Conservation (phyloP, 2,113 vertebrate genomes). For the Plestiodon gilberti region DNA sequence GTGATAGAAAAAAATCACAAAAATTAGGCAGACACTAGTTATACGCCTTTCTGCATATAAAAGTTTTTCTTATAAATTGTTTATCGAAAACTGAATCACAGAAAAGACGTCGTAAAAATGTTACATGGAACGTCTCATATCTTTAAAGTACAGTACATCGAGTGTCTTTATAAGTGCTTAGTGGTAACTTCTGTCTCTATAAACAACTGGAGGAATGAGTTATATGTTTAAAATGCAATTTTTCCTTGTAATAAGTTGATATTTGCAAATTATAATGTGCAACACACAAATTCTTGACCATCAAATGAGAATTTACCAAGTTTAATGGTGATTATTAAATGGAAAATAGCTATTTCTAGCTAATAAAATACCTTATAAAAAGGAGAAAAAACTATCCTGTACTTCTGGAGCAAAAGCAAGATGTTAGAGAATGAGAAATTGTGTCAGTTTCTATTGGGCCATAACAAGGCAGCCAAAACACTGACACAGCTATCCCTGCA, state of each 20-base stretch:
- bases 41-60: background rate
- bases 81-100: background rate
- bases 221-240: background rate
- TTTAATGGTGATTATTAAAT: background rate
- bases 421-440: background rate
- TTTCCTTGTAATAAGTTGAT: background rate
- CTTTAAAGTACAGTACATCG: background rate
- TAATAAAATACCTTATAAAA: background rate
- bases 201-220: background rate
- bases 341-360: background rate
- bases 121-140: background rate
- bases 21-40: background rate
- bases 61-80: background rate
- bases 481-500: background rate
- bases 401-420: background rate
- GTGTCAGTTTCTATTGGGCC: background rate
- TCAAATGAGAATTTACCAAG: background rate
- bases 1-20: too few relatives aligned
- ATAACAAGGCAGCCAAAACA: background rate
- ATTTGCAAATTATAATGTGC: slow-evolving; percentile 21
- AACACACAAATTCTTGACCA: background rate
- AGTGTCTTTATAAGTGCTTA: background rate
- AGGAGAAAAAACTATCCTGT: background rate
- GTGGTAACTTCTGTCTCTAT: background rate
- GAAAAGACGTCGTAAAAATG: background rate